Evolutionary conservation across 1,140 invertebrate species (phyloP).

Genomic region (Carposina sasakii): DNA sequence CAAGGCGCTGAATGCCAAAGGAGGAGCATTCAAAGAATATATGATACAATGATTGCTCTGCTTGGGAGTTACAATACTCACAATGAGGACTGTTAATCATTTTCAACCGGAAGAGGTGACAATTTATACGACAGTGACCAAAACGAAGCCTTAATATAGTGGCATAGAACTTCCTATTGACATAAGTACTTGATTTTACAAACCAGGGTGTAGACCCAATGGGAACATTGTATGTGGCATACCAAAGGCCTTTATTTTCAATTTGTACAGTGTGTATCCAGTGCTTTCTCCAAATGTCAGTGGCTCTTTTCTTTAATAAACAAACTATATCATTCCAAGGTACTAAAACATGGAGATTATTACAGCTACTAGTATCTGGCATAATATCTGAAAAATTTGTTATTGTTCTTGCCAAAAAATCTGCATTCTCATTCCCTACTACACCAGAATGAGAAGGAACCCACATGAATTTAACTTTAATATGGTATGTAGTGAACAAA

Average conservation of each 20-base stretch:
- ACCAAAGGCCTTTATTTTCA: not conserved
- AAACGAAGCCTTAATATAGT: not conserved
- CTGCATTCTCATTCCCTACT: not conserved
- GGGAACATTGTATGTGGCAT: not conserved
- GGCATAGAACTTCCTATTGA: not conserved
- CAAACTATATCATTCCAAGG: not conserved
- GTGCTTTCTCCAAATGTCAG: not conserved
- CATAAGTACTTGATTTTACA: not conserved
- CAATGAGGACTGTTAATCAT: not conserved
- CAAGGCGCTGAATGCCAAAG: too few species aligned
- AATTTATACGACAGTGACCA: not conserved
- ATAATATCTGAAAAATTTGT: not conserved
- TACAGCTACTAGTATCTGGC: not conserved
- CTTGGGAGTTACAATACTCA: not conserved
- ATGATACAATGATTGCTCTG: not conserved
- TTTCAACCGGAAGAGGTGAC: not conserved
- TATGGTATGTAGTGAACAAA: not conserved
- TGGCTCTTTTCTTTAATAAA: not conserved
- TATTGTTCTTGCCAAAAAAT: not conserved
- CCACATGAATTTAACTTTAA: not conserved
- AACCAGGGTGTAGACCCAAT: not conserved
- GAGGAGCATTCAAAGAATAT: not conserved
- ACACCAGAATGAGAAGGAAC: not conserved
- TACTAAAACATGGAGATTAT: not conserved
- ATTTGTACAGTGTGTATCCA: not conserved